phyloP scores from a whole-genome alignment of 1,140 invertebrate genomes.

The Drosophila funebris region DNA sequence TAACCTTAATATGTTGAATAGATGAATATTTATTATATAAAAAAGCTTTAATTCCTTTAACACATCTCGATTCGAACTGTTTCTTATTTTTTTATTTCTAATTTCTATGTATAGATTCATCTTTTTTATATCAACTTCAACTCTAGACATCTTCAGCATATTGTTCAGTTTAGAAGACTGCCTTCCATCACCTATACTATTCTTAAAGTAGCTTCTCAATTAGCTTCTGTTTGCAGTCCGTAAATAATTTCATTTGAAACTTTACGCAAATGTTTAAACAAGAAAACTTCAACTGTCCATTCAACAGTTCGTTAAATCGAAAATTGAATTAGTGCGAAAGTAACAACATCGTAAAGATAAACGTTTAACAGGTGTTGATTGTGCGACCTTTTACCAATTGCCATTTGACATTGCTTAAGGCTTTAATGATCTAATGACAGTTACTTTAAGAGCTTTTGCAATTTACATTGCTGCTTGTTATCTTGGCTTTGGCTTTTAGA shows the following conservation, averaged over 20 bases:
- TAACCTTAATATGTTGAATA: no score
- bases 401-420: no score
- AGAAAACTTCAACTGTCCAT: not conserved
- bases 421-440: slow-evolving; percentile 65
- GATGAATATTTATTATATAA: no score
- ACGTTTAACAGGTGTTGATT: slow-evolving; percentile 54
- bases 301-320: slow-evolving; percentile 30
- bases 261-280: slow-evolving; percentile 59
- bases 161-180: no score
- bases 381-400: slow-evolving; percentile 8
- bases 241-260: slow-evolving; percentile 59
- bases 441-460: slow-evolving; percentile 4
- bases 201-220: no score
- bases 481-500: slow-evolving; percentile 29
- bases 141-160: no score
- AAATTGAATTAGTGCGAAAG: slow-evolving; percentile 64
- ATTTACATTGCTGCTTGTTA: slow-evolving; percentile 3
- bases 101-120: no score
- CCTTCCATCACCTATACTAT: no score
- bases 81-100: no score
- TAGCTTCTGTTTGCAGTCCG: not conserved
- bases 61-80: no score
- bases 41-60: no score
- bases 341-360: slow-evolving; percentile 19
- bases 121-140: no score